Evolutionary conservation across 1,140 invertebrate genomes (phyloP).

Genomic region (Trichogramma pretiosum): DNA sequence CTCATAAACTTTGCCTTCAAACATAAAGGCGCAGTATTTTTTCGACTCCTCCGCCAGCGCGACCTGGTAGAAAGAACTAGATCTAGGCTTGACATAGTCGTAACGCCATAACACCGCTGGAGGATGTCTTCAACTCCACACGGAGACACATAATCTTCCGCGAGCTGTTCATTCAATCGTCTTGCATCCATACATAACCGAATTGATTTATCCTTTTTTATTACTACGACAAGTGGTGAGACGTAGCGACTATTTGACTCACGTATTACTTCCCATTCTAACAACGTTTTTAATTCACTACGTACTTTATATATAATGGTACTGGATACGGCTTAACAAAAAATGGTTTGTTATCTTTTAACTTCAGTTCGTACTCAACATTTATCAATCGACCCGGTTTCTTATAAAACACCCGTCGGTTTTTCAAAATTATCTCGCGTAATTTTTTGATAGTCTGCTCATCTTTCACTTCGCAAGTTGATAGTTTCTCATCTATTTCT

Average conservation of each 20-base stretch:
- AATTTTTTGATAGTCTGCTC: not conserved
- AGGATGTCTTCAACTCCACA: not conserved
- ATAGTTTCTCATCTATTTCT: not conserved
- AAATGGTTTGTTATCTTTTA: not conserved
- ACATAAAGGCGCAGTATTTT: not conserved
- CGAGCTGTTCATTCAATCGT: not conserved
- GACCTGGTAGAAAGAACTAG: not conserved
- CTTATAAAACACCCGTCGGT: not conserved
- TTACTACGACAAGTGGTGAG: not conserved
- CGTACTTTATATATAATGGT: not conserved
- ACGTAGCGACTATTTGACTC: not conserved
- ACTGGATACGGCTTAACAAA: not conserved
- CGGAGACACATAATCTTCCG: not conserved
- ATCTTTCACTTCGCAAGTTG: too few relatives aligned
- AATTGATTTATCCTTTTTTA: not conserved
- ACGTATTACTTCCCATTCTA: not conserved
- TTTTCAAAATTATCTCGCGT: not conserved
- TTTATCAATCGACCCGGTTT: not conserved
- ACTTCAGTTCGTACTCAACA: not conserved
- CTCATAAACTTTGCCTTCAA: not conserved
- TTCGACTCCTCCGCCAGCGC: not conserved
- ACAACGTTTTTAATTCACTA: not conserved
- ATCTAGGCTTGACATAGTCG: not conserved
- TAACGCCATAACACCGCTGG: not conserved
- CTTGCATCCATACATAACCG: slow-evolving; percentile 2